A percentile compares a stretch with the other conserved stretches of the same genome.
These are phyloP conservation scores for Ursus arctos DNA, from an alignment of 2,113 vertebrate genomes.

Conservation along the genomic window DNA sequence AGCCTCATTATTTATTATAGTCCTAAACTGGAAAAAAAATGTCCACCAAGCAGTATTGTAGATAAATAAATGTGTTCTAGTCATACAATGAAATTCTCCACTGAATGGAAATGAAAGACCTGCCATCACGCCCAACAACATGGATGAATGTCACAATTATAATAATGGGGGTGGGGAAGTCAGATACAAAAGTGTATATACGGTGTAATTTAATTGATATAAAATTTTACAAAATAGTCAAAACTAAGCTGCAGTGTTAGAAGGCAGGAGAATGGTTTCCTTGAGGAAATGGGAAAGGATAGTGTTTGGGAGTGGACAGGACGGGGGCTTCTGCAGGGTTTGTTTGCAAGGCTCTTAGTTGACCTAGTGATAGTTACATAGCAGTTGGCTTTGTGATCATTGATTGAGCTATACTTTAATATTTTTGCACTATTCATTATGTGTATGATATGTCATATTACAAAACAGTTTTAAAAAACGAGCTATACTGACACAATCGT, in stretches of 20 bases:
- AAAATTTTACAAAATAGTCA: neutral
- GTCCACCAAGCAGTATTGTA: neutral
- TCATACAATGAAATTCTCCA: neutral
- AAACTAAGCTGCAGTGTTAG: neutral
- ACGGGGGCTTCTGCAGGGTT: neutral
- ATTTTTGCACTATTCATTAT: neutral
- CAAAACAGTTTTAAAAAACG: neutral
- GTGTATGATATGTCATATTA: neutral
- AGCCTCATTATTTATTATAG: neutral
- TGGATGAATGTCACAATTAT: neutral
- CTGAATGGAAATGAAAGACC: neutral
- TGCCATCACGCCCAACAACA: neutral
- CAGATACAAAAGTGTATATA: neutral
- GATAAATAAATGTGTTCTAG: neutral
- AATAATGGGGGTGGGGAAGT: neutral
- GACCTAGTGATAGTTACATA: neutral
- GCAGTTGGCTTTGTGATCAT: neutral
- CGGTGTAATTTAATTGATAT: neutral
- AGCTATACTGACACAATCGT: neutral
- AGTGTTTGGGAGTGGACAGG: neutral
- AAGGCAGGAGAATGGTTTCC: neutral
- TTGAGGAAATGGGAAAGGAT: neutral
- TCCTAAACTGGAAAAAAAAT: neutral
- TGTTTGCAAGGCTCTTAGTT: neutral
- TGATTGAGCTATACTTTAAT: neutral